Evolutionary conservation across 2,113 vertebrate genomes (phyloP), one percentile per base, ranked within the genome.

Genomic region (Gnathonemus echidnorhynchus): DNA sequence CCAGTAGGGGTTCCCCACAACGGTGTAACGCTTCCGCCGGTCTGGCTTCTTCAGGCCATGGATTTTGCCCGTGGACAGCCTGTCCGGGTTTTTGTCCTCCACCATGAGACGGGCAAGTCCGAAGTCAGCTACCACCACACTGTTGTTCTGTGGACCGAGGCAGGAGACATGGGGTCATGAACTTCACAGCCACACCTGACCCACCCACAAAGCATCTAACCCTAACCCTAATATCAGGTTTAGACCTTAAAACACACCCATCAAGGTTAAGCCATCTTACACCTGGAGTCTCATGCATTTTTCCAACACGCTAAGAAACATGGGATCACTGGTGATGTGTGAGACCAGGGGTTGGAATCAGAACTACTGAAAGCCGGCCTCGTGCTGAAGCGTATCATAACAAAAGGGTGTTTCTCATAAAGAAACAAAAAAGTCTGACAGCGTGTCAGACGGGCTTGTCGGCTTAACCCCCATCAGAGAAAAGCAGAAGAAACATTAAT

Each of bases 1-100:
- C 98, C 98, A 99, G 95, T 99, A 99, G 0, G 98, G 98, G 93
- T 99, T 99, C 66, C 98, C 98, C 93, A 99, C 98, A 93, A 99
- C 98, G 0, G 98, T 99, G 95, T 99, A 99, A 1, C 98, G 96
- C 95, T 99, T 99, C 89, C 96, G 97, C 46, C 98, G 96, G 92
- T 99, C 98, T 0, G 96, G 96, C 90, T 96, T 98, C 95, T 97
- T 98, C 93, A 98, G 93, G 91, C 94, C 97, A 1, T 96, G 92
- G 85, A 98, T 93, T 91, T 97, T 97, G 1, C 97, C 96, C 0
- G 97, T 94, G 0, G 94, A 89, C 77, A 95, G 86, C 89, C 94
- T 95, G 86, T 94, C 95, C 89, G 97, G 97, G 21, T 95, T 96
- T 94, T 98, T 97, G 90, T 99, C 98, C 0, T 99, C 98, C 66